These are phyloP conservation scores for Octodonta nipae DNA, from an alignment of 2,888 invertebrate genomes.

Conservation along the genomic window DNA sequence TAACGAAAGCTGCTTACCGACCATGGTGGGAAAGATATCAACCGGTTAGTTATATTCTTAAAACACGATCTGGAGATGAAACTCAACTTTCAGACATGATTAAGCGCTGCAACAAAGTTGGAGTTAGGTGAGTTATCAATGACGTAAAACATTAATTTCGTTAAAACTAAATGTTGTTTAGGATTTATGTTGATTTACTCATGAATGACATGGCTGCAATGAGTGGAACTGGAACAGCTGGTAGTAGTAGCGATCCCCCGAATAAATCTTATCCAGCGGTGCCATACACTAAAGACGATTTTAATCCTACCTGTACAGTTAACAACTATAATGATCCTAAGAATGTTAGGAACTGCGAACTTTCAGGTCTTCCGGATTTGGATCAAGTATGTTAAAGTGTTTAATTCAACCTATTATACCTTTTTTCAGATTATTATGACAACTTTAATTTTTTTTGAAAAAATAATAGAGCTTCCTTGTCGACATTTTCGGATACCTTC, in stretches of 20 bases:
- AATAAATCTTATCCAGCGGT: slow-evolving; percentile 41
- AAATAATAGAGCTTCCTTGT: too few relatives aligned
- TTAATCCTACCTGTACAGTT: slow-evolving; percentile 53
- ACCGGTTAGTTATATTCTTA: slow-evolving; percentile 64
- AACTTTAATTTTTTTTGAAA: too few relatives aligned
- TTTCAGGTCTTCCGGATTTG: slow-evolving; percentile 36
- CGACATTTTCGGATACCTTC: too few relatives aligned
- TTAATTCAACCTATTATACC: too few relatives aligned
- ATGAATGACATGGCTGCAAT: slow-evolving; percentile 63
- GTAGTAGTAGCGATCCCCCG: slow-evolving; percentile 40
- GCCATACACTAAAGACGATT: slow-evolving; percentile 53
- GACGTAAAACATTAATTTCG: too few relatives aligned
- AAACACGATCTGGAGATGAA: slow-evolving; percentile 65
- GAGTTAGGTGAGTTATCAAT: slow-evolving; percentile 36
- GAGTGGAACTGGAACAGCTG: slow-evolving; percentile 44
- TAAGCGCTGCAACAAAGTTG: slow-evolving; percentile 59
- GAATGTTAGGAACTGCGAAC: slow-evolving; percentile 41
- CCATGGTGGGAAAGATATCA: slow-evolving; percentile 87
- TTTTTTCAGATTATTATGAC: too few relatives aligned
- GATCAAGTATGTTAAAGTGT: slow-evolving; percentile 22
- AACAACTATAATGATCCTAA: slow-evolving; percentile 50
- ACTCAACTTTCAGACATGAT: slow-evolving; percentile 64
- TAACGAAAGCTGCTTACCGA: slow-evolving; percentile 32
- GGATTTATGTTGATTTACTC: slow-evolving; percentile 61
- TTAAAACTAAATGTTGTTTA: too few relatives aligned